Evolutionary conservation across 2,888 invertebrate genomes (phyloP).

Genomic region (Yponomeuta evonymella): DNA sequence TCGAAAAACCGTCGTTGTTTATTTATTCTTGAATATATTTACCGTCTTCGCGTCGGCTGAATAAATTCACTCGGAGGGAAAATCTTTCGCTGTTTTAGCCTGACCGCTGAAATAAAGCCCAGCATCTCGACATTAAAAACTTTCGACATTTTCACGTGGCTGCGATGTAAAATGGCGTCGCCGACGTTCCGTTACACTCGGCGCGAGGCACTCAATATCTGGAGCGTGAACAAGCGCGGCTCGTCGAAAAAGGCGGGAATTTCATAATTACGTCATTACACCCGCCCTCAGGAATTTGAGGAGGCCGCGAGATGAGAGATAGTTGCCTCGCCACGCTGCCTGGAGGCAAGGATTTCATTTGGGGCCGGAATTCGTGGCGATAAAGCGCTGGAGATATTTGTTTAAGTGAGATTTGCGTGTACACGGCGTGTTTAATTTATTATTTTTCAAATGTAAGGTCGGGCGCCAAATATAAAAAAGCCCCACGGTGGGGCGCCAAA

Average conservation of each 20-base stretch:
- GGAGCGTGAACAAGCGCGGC: slow-evolving; percentile 17
- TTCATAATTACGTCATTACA: slow-evolving; percentile 56
- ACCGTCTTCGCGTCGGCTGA: background rate
- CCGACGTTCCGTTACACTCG: slow-evolving; percentile 6
- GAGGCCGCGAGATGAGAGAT: slow-evolving; percentile 21
- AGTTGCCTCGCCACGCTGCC: slow-evolving; percentile 5
- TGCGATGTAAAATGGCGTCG: background rate
- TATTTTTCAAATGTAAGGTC: background rate
- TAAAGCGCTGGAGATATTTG: background rate
- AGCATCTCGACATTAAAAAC: background rate
- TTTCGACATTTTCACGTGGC: background rate
- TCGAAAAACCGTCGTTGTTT: background rate
- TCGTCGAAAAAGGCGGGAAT: slow-evolving; percentile 37
- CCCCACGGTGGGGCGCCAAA: too few relatives aligned
- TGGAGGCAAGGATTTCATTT: background rate
- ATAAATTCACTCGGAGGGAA: background rate
- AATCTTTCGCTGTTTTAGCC: background rate
- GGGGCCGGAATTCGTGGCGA: background rate
- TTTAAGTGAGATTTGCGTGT: background rate
- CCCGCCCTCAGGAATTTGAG: slow-evolving; percentile 29
- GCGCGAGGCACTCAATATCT: slow-evolving; percentile 18
- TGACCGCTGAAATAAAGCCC: background rate
- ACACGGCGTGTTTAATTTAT: background rate
- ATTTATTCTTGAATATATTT: background rate
- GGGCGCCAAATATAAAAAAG: background rate